A percentile compares a stretch with the other conserved stretches of the same genome.
Conservation (phyloP, 2,113 vertebrate species). For the Pungitius pungitius region DNA sequence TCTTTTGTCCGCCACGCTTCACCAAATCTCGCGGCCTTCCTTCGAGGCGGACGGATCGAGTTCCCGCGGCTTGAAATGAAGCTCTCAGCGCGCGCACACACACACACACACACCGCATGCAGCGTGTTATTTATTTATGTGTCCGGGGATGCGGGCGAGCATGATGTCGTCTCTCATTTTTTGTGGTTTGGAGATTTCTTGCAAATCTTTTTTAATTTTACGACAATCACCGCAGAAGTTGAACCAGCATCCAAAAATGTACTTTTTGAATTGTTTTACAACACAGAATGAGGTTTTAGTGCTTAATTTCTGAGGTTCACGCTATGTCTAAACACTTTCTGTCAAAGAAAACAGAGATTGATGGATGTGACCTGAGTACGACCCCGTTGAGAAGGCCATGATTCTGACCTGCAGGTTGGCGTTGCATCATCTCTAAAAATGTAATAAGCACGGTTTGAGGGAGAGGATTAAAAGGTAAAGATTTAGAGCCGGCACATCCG, state of each 20-base stretch:
- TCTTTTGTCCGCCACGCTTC: background rate
- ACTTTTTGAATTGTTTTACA: background rate
- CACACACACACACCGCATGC: too few species aligned
- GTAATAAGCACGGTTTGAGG: constrained; percentile 12
- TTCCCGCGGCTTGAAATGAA: background rate
- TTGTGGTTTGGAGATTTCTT: background rate
- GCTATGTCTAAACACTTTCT: too few species aligned
- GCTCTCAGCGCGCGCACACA: too few species aligned
- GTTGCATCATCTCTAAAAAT: constrained; percentile 7
- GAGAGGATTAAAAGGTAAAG: constrained; percentile 6
- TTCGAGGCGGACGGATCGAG: background rate
- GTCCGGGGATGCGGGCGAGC: background rate
- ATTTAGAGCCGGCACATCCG: background rate
- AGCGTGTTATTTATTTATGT: background rate
- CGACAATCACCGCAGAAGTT: background rate
- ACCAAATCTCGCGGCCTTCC: background rate
- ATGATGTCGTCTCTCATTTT: background rate
- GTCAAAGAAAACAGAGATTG: too few species aligned
- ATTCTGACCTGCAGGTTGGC: constrained; percentile 2
- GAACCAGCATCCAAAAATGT: background rate
- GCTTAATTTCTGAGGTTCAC: background rate
- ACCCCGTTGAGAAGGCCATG: constrained; percentile 28
- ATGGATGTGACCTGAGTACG: too few species aligned
- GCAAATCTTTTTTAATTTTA: background rate
- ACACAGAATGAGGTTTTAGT: background rate